phyloP scores from a whole-genome alignment of 2,113 vertebrate species.

The Microtus oregoni region DNA sequence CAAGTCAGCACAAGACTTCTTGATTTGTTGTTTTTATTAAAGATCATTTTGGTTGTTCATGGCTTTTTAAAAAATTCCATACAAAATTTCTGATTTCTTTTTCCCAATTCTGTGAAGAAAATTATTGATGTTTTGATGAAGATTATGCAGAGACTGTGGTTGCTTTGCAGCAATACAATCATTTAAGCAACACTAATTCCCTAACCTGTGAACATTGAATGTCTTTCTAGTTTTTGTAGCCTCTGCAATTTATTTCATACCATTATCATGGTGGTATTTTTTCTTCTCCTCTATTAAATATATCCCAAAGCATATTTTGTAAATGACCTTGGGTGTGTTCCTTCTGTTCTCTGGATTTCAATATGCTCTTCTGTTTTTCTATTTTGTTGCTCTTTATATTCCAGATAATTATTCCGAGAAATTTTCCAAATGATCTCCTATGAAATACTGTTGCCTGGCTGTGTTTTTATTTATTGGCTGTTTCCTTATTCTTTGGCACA shows the following conservation, averaged over 20 bases:
- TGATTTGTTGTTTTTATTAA: background rate
- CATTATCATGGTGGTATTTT: background rate
- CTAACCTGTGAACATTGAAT: background rate
- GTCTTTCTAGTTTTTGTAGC: background rate
- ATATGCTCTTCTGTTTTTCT: background rate
- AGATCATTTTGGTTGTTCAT: background rate
- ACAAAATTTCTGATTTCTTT: background rate
- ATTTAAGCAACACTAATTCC: background rate
- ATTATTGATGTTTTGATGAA: background rate
- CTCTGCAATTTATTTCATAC: too few species aligned
- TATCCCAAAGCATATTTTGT: background rate
- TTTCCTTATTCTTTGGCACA: background rate
- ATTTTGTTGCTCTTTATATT: background rate
- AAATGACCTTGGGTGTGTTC: background rate
- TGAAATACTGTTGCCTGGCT: background rate
- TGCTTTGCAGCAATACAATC: background rate
- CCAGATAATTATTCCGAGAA: background rate
- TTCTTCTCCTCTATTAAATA: background rate
- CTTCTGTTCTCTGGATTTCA: background rate
- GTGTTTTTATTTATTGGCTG: background rate
- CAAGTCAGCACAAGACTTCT: background rate
- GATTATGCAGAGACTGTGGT: background rate
- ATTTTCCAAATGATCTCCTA: background rate
- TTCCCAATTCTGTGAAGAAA: background rate
- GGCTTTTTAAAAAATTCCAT: background rate